Percentiles rank a stretch among this genome's conserved stretches.
Conservation (phyloP, 2,888 invertebrate species). For the Mesoligia furuncula region DNA sequence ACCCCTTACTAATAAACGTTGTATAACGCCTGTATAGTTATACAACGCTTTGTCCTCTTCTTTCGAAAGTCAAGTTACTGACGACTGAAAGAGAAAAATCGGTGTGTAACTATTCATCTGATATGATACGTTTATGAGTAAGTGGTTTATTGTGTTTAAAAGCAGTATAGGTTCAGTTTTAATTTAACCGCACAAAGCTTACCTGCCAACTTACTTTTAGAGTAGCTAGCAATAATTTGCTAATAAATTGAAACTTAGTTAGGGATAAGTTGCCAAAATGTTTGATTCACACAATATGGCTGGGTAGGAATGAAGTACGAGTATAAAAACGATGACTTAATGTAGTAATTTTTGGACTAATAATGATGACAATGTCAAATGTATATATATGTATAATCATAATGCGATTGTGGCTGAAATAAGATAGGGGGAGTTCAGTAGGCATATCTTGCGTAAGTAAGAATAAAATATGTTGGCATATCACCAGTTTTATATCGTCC, state of each 20-base stretch:
- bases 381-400: neutral
- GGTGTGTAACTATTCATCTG: no score
- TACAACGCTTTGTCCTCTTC: no score
- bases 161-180: neutral
- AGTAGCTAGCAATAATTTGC: neutral
- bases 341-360: neutral
- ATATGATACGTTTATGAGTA: no score
- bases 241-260: neutral
- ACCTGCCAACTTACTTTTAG: neutral
- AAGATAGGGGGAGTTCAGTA: constrained; percentile 28
- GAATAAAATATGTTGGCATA: constrained; percentile 63
- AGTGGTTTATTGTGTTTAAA: neutral
- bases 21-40: no score
- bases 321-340: neutral
- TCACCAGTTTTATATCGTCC: constrained; percentile 62
- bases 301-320: no score
- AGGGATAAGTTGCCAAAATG: neutral
- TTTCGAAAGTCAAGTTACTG: no score
- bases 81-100: no score
- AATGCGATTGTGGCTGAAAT: constrained; percentile 6
- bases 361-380: neutral
- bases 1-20: no score
- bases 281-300: neutral
- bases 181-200: neutral
- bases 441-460: constrained; percentile 48